A percentile compares a stretch with the other conserved stretches of the same genome.
phyloP scores from a whole-genome alignment of 2,888 invertebrate genomes.

The Synergus gifuensis region DNA sequence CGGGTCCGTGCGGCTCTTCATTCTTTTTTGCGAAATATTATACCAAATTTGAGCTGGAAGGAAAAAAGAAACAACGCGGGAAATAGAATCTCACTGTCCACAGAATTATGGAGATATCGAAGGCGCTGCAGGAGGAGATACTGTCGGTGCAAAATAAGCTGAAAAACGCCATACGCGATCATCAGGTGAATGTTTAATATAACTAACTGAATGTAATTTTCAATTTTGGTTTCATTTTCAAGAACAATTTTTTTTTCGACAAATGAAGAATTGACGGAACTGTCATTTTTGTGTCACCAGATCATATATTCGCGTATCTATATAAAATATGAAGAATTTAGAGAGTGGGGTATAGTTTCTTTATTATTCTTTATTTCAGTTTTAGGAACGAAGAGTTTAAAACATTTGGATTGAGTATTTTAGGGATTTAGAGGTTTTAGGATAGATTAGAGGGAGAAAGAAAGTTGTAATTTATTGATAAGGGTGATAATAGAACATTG shows the following conservation, averaged over 20 bases:
- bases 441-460: background rate
- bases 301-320: background rate
- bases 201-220: background rate
- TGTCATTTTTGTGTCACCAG: background rate
- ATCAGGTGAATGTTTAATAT: constrained; percentile 79
- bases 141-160: constrained; percentile 81
- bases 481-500: background rate
- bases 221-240: background rate
- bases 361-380: background rate
- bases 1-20: constrained; percentile 22
- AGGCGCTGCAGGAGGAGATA: constrained; percentile 82
- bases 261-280: background rate
- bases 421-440: background rate
- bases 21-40: constrained; percentile 26
- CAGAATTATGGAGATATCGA: constrained; percentile 81
- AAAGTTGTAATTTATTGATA: background rate
- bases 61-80: constrained; percentile 56
- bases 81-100: constrained; percentile 57
- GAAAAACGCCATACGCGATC: constrained; percentile 82
- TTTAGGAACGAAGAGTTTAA: background rate
- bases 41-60: constrained; percentile 45
- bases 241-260: background rate
- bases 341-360: background rate
- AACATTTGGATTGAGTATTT: background rate
- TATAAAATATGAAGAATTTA: background rate